Evolutionary conservation across 2,888 invertebrate species (phyloP).

Genomic region (Hipparchia semele): DNA sequence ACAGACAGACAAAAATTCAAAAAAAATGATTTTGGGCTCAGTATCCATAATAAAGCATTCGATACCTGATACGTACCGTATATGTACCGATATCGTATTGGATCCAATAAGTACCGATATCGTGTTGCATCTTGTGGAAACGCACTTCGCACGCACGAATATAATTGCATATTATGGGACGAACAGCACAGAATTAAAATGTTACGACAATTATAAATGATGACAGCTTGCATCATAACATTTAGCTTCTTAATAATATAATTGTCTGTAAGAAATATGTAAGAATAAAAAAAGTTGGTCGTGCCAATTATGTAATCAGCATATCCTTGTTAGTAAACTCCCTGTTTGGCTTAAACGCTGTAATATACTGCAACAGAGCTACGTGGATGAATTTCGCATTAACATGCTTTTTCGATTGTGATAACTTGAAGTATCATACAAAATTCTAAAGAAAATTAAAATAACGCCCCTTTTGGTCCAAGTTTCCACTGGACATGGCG

Average conservation of each 20-base stretch:
- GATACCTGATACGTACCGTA: too few relatives aligned
- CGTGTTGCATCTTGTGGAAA: too few relatives aligned
- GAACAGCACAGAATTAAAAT: slow-evolving; percentile 10
- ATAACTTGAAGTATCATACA: too few relatives aligned
- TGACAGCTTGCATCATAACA: slow-evolving; percentile 15
- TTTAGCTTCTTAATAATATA: slow-evolving; percentile 3
- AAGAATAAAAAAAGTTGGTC: background rate
- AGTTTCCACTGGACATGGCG: too few relatives aligned
- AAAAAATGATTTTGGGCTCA: too few relatives aligned
- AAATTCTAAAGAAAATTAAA: too few relatives aligned
- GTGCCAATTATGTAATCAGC: slow-evolving; percentile 11
- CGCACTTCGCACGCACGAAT: background rate
- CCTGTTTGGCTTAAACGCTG: background rate
- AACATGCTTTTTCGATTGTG: too few relatives aligned
- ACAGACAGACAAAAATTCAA: too few relatives aligned
- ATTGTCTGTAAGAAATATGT: background rate
- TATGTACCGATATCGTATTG: too few relatives aligned
- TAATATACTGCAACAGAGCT: background rate
- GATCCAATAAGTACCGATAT: too few relatives aligned
- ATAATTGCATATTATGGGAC: background rate
- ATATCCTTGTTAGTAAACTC: background rate
- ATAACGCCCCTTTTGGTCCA: too few relatives aligned
- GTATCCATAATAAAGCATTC: too few relatives aligned
- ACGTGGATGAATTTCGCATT: background rate
- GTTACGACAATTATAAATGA: slow-evolving; percentile 9